Evolutionary conservation across 1,140 invertebrate species (phyloP), one percentile per base, ranked within the genome.

Genomic region (Drosophila seguyi): DNA sequence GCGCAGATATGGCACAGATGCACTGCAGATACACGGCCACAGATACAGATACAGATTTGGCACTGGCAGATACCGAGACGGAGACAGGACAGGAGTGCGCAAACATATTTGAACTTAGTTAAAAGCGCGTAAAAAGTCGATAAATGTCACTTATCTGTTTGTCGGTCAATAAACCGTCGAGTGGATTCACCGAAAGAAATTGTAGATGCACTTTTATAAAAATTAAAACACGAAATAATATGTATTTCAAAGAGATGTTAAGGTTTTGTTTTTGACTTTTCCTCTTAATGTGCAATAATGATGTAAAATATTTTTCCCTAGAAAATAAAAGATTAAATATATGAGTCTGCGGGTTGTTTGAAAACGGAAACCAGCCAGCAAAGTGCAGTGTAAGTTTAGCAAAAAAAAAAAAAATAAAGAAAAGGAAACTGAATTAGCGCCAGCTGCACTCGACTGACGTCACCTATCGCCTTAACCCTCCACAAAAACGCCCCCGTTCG

Each of bases 101-200:
- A 84, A 88, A 87, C 84, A 88, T 68, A 90, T 90, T 88, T 90
- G 75, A 85, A 90, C 81, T 90, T 81, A 78, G 79, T 88, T 90
- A 85, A 90, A 90, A 88, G 76, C 72, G 84, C 83, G 84, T 87
- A 87, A 87, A 88, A 87, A 87, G 85, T 88, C 84, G 84, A 85
- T 88, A 88, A 90, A 85, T 90, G 84, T 90, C 81, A 90, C 62
- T 90, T 87, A 90, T 88, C 85, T 90, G 84, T 88, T 88, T 88
- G 82, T 66, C 52, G 53, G 45, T 78, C 81, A 85, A 85, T 63
- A 38, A 55, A 55, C 52, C 22, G 36, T 25, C 52, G 52, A 38
- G 14, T 25, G 52, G 52, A 6, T 55, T 38, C 52, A 55, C 52
- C 34, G 34, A 1, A 11, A 55, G 34, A 55, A 55, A 55, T 38